Percentiles rank a stretch among this genome's conserved stretches.
Evolutionary conservation across 2,888 invertebrate species (phyloP).

Genomic region (Drosophila picticornis): DNA sequence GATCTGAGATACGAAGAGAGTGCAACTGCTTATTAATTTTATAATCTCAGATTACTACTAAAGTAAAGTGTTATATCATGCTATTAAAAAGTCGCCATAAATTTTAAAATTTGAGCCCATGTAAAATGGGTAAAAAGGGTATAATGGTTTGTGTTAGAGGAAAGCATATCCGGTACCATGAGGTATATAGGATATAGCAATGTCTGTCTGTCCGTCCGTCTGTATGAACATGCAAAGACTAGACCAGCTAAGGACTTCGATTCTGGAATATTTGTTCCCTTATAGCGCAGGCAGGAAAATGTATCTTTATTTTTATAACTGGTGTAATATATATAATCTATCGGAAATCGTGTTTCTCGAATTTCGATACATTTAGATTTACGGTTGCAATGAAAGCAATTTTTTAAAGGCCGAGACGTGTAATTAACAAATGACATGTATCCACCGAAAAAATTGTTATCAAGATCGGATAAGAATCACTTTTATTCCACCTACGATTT

Average conservation of each 20-base stretch:
- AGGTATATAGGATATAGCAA: not conserved
- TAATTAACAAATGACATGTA: not conserved
- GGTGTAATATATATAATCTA: not conserved
- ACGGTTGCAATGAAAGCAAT: not conserved
- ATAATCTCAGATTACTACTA: not conserved
- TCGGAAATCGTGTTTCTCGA: not conserved
- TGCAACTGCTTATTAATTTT: not conserved
- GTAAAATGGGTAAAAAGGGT: too few species aligned
- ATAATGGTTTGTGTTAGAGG: not conserved
- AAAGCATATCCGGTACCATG: not conserved
- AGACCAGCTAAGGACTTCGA: not conserved
- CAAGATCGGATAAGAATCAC: not conserved
- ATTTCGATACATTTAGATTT: not conserved
- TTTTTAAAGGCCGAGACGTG: not conserved
- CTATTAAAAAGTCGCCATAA: not conserved
- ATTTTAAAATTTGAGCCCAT: not conserved
- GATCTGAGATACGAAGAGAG: not conserved
- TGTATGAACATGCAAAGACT: not conserved
- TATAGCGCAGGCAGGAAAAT: not conserved
- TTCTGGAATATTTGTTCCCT: not conserved
- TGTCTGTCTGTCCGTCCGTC: not conserved
- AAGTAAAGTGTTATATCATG: not conserved
- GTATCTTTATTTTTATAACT: not conserved
- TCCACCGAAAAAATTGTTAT: not conserved
- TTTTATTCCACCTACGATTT: not conserved